A percentile compares a stretch with the other conserved stretches of the same genome.
Evolutionary conservation across 1,140 invertebrate genomes (phyloP).

Genomic region (Conus ventricosus): DNA sequence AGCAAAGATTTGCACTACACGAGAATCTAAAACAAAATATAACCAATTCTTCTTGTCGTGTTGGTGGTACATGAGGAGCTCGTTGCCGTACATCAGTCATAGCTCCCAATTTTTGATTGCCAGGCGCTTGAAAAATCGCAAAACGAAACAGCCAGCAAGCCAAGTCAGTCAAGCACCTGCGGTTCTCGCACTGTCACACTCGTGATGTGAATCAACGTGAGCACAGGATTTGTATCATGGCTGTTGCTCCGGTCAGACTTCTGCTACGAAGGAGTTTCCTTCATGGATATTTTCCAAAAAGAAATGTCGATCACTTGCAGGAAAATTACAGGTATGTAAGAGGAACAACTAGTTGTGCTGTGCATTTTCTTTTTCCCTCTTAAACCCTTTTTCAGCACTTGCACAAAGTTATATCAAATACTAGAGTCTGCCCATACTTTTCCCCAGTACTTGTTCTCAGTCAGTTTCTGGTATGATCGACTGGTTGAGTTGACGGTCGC

Average conservation of each 20-base stretch:
- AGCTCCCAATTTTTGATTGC: neutral
- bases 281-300: conserved; percentile 25
- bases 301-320: conserved; percentile 29
- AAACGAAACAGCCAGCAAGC: conserved; percentile 7
- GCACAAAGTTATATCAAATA: too few relatives aligned
- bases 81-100: conserved; percentile 19
- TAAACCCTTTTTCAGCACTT: too few relatives aligned
- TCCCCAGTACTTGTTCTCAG: too few relatives aligned
- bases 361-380: too few relatives aligned
- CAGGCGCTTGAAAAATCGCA: neutral
- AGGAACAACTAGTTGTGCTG: too few relatives aligned
- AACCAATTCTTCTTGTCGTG: conserved; percentile 20
- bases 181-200: neutral
- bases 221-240: conserved; percentile 24
- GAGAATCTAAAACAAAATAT: neutral
- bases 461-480: neutral
- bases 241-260: conserved; percentile 28
- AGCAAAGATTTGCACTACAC: neutral
- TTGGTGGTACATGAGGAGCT: neutral
- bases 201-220: neutral
- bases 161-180: conserved; percentile 23
- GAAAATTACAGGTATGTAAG: conserved; percentile 17
- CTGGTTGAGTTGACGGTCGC: neutral
- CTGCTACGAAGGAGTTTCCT: conserved; percentile 35
- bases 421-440: too few relatives aligned